phyloP scores from a whole-genome alignment of 2,113 vertebrate genomes.

The Anarrhichthys ocellatus region DNA sequence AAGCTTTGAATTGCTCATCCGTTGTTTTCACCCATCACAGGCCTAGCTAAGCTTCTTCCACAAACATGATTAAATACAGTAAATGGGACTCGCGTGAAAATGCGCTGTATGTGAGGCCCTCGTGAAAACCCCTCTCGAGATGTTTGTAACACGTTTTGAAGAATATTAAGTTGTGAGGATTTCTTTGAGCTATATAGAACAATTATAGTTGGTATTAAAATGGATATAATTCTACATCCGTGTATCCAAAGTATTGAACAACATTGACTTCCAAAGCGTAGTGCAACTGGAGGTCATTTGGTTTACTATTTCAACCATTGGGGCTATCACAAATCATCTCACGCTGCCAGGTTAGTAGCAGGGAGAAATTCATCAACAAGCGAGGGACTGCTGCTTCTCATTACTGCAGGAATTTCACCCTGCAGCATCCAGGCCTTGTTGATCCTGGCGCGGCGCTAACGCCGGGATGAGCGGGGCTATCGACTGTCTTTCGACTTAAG shows the following conservation, averaged over 20 bases:
- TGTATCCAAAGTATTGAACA: conserved; percentile 6
- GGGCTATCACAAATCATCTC: conserved; percentile 31
- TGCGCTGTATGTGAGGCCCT: conserved; percentile 21
- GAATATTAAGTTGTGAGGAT: not conserved
- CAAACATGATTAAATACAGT: conserved; percentile 77
- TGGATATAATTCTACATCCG: not conserved
- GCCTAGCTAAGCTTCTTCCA: conserved; percentile 66
- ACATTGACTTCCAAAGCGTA: not conserved
- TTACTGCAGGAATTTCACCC: conserved; percentile 71
- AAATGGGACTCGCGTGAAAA: conserved; percentile 57
- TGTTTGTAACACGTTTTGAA: conserved; percentile 14
- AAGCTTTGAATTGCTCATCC: conserved; percentile 69
- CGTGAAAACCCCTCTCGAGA: conserved; percentile 38
- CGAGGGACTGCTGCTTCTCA: conserved; percentile 65
- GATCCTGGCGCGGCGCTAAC: conserved; percentile 64
- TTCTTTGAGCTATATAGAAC: not conserved
- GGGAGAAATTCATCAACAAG: conserved; percentile 53
- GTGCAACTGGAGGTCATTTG: conserved; percentile 15
- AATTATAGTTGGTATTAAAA: not conserved
- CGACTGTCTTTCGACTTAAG: conserved; percentile 56
- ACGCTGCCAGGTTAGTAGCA: conserved; percentile 45
- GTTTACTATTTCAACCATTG: conserved; percentile 36
- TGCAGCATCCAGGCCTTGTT: conserved; percentile 59
- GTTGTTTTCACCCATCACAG: conserved; percentile 64
- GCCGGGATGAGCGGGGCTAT: conserved; percentile 57